phyloP scores from a whole-genome alignment of 2,113 vertebrate genomes.

The Forbesichthys papilliferus region DNA sequence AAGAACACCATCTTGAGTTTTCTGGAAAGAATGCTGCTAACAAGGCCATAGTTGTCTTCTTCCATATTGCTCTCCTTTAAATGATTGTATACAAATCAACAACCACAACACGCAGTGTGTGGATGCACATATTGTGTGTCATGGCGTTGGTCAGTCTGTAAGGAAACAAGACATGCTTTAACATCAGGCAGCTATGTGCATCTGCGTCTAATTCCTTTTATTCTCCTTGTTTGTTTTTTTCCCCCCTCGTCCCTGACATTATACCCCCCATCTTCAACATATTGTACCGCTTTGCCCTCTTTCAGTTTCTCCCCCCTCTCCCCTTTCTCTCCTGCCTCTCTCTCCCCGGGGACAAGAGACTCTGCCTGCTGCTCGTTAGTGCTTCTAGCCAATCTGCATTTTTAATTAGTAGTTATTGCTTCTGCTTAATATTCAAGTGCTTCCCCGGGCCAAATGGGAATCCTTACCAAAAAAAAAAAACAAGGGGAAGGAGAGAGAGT shows the following conservation, averaged over 20 bases:
- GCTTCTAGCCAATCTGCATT: slow-evolving; percentile 84
- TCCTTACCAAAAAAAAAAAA: slow-evolving; percentile 69
- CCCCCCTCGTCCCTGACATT: slow-evolving; percentile 38
- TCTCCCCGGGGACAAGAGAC: slow-evolving; percentile 77
- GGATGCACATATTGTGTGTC: too few relatives aligned
- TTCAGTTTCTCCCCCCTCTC: slow-evolving; percentile 41
- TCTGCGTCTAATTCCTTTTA: slow-evolving; percentile 72
- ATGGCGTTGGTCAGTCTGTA: too few relatives aligned
- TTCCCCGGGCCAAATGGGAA: slow-evolving; percentile 82
- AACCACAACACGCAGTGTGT: too few relatives aligned
- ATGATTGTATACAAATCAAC: too few relatives aligned
- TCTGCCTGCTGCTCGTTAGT: slow-evolving; percentile 83
- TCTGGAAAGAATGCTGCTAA: too few relatives aligned
- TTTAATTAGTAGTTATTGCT: slow-evolving; percentile 87
- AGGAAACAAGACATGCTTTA: too few relatives aligned
- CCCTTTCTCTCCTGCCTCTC: slow-evolving; percentile 43
- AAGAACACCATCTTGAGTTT: too few relatives aligned
- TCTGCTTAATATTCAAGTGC: slow-evolving; percentile 86
- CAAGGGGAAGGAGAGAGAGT: slow-evolving; percentile 42
- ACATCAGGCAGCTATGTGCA: slow-evolving; percentile 48
- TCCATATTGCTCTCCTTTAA: too few relatives aligned
- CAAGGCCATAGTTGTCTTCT: too few relatives aligned
- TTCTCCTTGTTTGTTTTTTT: slow-evolving; percentile 71
- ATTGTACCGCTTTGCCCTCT: slow-evolving; percentile 6
- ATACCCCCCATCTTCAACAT: slow-evolving; percentile 22